These are phyloP conservation scores for Daubentonia madagascariensis DNA, from an alignment of 2,113 vertebrate genomes.

Conservation along the genomic window DNA sequence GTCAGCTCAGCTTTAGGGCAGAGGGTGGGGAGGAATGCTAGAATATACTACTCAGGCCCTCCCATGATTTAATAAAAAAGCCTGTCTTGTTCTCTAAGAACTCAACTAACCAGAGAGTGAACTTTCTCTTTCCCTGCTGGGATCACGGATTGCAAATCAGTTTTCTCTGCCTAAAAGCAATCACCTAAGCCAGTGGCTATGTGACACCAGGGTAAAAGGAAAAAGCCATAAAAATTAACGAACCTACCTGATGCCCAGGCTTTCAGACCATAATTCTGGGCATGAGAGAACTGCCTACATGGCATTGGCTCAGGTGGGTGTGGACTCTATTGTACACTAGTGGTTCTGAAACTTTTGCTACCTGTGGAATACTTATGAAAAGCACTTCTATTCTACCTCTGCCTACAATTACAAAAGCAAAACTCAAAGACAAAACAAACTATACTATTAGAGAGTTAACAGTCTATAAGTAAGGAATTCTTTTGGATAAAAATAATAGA, in stretches of 20 bases:
- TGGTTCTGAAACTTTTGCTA: background rate
- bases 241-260: conserved; percentile 29
- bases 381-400: background rate
- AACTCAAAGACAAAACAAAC: background rate
- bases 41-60: background rate
- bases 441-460: background rate
- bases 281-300: conserved; percentile 11
- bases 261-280: conserved; percentile 52
- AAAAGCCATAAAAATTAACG: conserved; percentile 73
- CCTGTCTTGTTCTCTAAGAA: conserved; percentile 18
- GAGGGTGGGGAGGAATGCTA: background rate
- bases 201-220: conserved; percentile 61
- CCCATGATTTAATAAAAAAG: conserved; percentile 58
- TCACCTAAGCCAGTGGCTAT: conserved; percentile 67
- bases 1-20: background rate
- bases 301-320: background rate
- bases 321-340: background rate
- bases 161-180: conserved; percentile 70
- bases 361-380: background rate
- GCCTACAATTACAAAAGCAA: background rate
- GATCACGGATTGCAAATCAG: conserved; percentile 60
- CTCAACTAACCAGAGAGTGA: conserved; percentile 58
- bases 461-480: background rate
- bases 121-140: conserved; percentile 49
- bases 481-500: background rate